Base-by-base conservation (phyloP, 2,797 vertebrate genomes). In the Centropyge bicolor region DNA sequence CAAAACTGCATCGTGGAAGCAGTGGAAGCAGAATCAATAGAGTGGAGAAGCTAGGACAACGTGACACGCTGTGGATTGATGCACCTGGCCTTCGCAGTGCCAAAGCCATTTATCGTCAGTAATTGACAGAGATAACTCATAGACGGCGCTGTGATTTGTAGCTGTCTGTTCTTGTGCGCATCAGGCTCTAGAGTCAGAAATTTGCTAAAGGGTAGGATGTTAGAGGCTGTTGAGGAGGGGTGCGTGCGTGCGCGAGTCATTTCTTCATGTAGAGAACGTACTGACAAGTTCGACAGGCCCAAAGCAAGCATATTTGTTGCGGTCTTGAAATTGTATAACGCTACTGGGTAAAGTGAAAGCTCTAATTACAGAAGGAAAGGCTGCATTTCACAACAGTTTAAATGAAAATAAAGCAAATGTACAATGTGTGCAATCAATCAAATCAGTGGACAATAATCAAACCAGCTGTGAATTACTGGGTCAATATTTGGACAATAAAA, bases 91-190 rank as follows among this genome's bases (percentile, higher is more conserved):
- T 93, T 92, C 89, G 68, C 60, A 20, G 75, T 84, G 88, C 88
- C 88, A 85, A 78, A 88, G 74, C 71, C 90, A 90, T 94, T 93
- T 61, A 91, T 94, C 51, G 78, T 78, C 74, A 77, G 89, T 94
- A 94, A 94, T 94, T 93, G 93, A 94, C 93, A 91, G 78, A 84
- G 88, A 93, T 93, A 93, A 91, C 81, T 93, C 88, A 80, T 67
- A 70, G 89, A 66, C 9, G 66, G 78, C 51, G 52, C 52, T 1
- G 74, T 86, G 90, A 94, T 92, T 93, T 94, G 87, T 86, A 83
- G 85, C 85, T 76, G 87, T 87, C 89, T 60, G 76, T 64, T 86
- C 80, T 46, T 24, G 68, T 85, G 85, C 11, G 16, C 56, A 24
- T 91, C 89, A 87, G 70, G 74, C 62, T 51, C 38, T 6, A 5